Percentiles rank a stretch among this genome's conserved stretches.
These are phyloP conservation scores for Drosophila busckii DNA, from an alignment of 1,140 invertebrate genomes.

Conservation along the genomic window DNA sequence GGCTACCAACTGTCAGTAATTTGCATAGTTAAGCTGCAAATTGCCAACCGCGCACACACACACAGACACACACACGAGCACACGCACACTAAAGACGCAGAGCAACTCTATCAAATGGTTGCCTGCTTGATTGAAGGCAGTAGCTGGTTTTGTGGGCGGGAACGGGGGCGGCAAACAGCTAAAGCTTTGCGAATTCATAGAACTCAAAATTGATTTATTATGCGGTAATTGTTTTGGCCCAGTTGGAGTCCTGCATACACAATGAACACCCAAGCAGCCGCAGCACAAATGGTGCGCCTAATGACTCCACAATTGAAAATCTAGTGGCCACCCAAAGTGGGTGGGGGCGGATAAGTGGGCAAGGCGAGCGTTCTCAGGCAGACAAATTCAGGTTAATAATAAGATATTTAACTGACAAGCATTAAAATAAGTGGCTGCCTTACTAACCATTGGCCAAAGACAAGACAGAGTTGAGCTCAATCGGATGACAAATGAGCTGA, in stretches of 20 bases:
- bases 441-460: slow-evolving; percentile 16
- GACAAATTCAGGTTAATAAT: slow-evolving; percentile 49
- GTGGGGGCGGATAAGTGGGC: not conserved
- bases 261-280: slow-evolving; percentile 37
- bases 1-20: slow-evolving; percentile 70
- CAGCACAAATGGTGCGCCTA: slow-evolving; percentile 35
- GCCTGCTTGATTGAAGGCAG: slow-evolving; percentile 40
- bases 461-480: too few relatives aligned
- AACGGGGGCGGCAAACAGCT: not conserved
- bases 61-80: slow-evolving; percentile 3
- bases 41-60: slow-evolving; percentile 34
- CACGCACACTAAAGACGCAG: slow-evolving; percentile 10
- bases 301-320: slow-evolving; percentile 34
- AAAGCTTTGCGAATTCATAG: slow-evolving; percentile 46
- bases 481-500: too few relatives aligned
- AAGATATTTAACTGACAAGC: slow-evolving; percentile 38
- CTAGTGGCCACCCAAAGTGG: not conserved
- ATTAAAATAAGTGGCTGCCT: slow-evolving; percentile 58
- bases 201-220: slow-evolving; percentile 69
- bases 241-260: slow-evolving; percentile 54
- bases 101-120: slow-evolving; percentile 29
- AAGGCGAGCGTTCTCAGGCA: slow-evolving; percentile 11
- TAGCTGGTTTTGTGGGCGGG: slow-evolving; percentile 6
- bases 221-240: slow-evolving; percentile 72
- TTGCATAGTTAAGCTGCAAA: slow-evolving; percentile 66